Evolutionary conservation across 37 sponge, comb jelly and placozoan genomes (phyloP).

Genomic region (Aplysina aerophoba): DNA sequence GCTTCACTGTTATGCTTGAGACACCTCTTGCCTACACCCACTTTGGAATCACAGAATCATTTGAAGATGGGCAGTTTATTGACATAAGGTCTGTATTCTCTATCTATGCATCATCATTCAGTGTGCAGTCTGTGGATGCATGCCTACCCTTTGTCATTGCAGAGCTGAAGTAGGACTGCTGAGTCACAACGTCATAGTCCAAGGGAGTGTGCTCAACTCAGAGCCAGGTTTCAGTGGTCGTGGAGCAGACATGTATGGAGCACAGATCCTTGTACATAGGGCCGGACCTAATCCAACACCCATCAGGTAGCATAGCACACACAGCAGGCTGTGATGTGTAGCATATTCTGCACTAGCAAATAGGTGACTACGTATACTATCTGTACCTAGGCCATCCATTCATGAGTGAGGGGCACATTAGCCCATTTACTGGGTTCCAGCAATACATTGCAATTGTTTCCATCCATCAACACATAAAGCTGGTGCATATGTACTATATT

Average conservation of each 20-base stretch:
- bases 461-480: too few relatives aligned
- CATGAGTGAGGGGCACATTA: too few relatives aligned
- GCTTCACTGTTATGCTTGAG: constrained; percentile 37
- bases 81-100: constrained; percentile 62
- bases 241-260: constrained; percentile 79
- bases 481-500: too few relatives aligned
- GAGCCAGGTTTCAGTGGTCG: constrained; percentile 38
- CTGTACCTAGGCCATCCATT: too few relatives aligned
- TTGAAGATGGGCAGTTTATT: constrained; percentile 79
- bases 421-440: too few relatives aligned
- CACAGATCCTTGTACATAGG: constrained; percentile 84
- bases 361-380: too few relatives aligned
- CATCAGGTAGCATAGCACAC: constrained; percentile 53
- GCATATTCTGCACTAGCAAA: too few relatives aligned
- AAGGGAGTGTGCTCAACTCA: constrained; percentile 52
- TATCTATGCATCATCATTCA: background rate
- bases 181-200: constrained; percentile 80
- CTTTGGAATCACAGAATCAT: constrained; percentile 70
- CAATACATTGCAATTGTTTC: too few relatives aligned
- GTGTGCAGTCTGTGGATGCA: background rate
- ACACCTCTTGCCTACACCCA: constrained; percentile 62
- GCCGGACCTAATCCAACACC: constrained; percentile 75
- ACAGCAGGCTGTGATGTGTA: too few relatives aligned
- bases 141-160: background rate
- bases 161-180: constrained; percentile 90